A percentile compares a stretch with the other conserved stretches of the same genome.
Conservation (phyloP, 1,140 invertebrate genomes). For the Saccostrea glomerata region DNA sequence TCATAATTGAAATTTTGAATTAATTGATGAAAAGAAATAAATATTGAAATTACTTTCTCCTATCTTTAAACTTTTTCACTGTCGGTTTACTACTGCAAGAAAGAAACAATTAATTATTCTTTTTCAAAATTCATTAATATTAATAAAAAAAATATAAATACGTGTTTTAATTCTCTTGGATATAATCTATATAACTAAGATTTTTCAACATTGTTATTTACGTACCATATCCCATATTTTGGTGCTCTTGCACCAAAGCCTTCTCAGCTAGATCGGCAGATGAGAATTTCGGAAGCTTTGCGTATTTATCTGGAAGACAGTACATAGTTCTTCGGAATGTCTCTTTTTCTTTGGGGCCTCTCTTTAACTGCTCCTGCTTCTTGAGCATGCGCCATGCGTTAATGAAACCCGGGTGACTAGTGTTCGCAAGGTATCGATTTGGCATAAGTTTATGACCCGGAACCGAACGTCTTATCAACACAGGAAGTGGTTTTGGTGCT, state of each 20-base stretch:
- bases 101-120: too few relatives aligned
- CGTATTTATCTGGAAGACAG: constrained; percentile 47
- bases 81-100: too few relatives aligned
- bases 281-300: constrained; percentile 57
- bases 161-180: too few relatives aligned
- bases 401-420: constrained; percentile 15
- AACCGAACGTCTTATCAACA: constrained; percentile 3
- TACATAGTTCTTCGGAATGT: constrained; percentile 51
- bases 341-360: constrained; percentile 52
- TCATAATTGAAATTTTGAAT: too few relatives aligned
- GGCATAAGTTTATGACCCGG: not conserved
- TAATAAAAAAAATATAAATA: too few relatives aligned
- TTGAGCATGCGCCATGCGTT: constrained; percentile 44
- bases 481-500: not conserved
- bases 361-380: constrained; percentile 38
- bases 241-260: constrained; percentile 48
- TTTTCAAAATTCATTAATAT: too few relatives aligned
- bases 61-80: too few relatives aligned
- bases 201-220: not conserved
- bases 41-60: too few relatives aligned
- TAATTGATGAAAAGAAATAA: too few relatives aligned
- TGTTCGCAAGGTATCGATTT: not conserved
- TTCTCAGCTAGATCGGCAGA: constrained; percentile 51
- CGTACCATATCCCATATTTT: constrained; percentile 54
- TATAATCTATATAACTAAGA: too few relatives aligned